Percentiles rank a stretch among this genome's conserved stretches.
Evolutionary conservation across 2,888 invertebrate species (phyloP).

Genomic region (Nephrotoma flavescens): DNA sequence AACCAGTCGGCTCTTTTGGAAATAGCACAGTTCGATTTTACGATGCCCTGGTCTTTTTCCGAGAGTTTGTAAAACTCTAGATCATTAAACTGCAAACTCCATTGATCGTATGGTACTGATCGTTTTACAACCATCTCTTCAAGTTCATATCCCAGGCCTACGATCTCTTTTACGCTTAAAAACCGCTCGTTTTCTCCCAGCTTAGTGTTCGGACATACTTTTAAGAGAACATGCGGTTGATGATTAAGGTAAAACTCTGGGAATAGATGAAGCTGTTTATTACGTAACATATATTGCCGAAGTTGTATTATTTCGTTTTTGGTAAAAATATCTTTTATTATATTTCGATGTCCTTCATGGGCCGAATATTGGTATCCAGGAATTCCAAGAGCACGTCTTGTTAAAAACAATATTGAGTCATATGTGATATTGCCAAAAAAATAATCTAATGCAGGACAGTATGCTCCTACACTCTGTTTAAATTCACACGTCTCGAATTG

Average conservation of each 20-base stretch:
- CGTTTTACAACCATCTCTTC: background rate
- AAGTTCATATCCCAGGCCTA: background rate
- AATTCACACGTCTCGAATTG: background rate
- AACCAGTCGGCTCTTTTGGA: background rate
- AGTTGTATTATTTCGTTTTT: background rate
- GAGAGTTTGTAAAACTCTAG: background rate
- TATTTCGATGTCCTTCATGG: background rate
- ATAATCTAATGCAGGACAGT: background rate
- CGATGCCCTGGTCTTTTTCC: background rate
- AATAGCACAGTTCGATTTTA: background rate
- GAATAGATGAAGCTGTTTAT: background rate
- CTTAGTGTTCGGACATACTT: background rate
- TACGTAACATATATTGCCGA: background rate
- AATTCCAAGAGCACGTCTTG: background rate
- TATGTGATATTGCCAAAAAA: background rate
- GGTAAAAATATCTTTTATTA: background rate
- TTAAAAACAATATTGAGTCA: background rate
- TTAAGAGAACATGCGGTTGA: background rate
- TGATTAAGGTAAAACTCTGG: background rate
- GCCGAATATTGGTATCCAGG: slow-evolving; percentile 5
- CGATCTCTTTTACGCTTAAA: background rate
- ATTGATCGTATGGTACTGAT: background rate
- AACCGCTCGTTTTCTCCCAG: background rate
- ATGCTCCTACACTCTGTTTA: background rate
- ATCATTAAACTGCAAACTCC: background rate